A percentile compares a stretch with the other conserved stretches of the same genome.
Conservation (phyloP, 2,888 invertebrate species). For the Acanthosepion lycidas region DNA sequence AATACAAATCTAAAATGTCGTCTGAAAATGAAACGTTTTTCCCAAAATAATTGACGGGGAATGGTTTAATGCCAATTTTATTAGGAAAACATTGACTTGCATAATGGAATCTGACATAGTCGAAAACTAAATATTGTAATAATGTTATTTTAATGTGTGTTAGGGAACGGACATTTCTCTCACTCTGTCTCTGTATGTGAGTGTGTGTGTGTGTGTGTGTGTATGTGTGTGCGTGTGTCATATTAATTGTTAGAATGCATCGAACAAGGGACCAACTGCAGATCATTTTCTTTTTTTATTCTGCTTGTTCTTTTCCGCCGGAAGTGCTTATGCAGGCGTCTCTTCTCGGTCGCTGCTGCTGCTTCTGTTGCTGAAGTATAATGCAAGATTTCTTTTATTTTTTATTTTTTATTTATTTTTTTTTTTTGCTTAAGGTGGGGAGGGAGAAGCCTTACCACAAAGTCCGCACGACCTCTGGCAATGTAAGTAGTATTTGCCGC, state of each 20-base stretch:
- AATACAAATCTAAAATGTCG: too few relatives aligned
- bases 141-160: too few relatives aligned
- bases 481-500: constrained; percentile 54
- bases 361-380: not conserved
- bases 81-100: too few relatives aligned
- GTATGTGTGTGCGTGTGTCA: too few relatives aligned
- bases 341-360: not conserved
- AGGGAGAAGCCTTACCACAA: constrained; percentile 63
- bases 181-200: too few relatives aligned
- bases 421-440: not conserved
- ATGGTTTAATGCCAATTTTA: too few relatives aligned
- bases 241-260: not conserved
- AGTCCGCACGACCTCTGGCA: constrained; percentile 66
- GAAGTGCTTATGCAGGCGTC: not conserved
- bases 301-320: not conserved
- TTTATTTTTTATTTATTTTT: not conserved
- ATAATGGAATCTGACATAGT: too few relatives aligned
- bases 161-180: too few relatives aligned
- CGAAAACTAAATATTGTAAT: too few relatives aligned
- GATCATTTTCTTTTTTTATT: not conserved
- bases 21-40: too few relatives aligned
- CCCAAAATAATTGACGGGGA: too few relatives aligned
- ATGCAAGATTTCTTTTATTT: not conserved
- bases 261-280: not conserved
- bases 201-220: too few relatives aligned